A percentile compares a stretch with the other conserved stretches of the same genome.
Evolutionary conservation across 2,113 vertebrate genomes (phyloP).

Genomic region (Motacilla tschutschensis): DNA sequence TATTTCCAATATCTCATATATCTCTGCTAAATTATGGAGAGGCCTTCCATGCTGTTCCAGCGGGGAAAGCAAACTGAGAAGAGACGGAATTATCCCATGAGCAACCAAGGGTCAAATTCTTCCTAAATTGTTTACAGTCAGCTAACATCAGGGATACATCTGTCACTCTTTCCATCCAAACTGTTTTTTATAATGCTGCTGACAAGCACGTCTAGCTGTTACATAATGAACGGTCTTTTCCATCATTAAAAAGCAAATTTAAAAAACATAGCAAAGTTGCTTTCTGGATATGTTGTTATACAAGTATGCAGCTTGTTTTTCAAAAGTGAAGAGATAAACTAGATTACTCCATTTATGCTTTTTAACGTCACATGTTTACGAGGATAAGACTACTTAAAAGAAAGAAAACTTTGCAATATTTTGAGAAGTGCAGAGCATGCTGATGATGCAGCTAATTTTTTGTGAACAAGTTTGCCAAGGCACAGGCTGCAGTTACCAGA

Average conservation of each 20-base stretch:
- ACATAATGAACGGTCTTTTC: neutral
- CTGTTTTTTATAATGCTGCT: neutral
- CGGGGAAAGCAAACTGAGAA: neutral
- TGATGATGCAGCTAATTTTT: rapidly evolving
- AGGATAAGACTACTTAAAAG: neutral
- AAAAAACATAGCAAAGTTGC: neutral
- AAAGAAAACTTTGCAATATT: neutral
- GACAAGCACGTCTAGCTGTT: neutral
- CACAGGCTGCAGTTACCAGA: neutral
- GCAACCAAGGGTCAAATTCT: neutral
- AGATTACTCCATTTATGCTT: neutral
- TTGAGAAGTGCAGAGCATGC: neutral
- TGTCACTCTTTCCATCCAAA: neutral
- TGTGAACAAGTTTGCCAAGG: neutral
- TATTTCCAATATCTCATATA: neutral
- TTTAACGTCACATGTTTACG: neutral
- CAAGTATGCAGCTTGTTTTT: neutral
- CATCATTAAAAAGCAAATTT: neutral
- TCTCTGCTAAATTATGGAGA: neutral
- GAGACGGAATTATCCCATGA: neutral
- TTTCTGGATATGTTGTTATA: neutral
- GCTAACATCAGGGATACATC: neutral
- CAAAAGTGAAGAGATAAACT: neutral
- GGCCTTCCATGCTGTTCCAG: neutral
- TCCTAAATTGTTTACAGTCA: neutral